phyloP scores from a whole-genome alignment of 1,140 invertebrate genomes.

The Drosophila pseudoobscura region DNA sequence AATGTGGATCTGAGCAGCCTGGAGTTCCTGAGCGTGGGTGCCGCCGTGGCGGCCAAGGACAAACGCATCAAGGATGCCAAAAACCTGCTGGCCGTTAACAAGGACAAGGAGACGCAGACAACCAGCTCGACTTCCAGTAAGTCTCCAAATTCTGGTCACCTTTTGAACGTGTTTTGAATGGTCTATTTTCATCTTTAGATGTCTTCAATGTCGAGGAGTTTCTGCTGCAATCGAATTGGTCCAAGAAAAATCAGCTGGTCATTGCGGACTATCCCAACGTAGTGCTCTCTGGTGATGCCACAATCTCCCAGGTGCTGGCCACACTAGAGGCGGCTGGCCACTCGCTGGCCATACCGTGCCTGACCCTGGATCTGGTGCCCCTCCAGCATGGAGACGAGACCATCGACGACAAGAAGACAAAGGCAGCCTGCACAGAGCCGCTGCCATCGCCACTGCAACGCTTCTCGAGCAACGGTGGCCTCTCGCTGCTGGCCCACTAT shows the following conservation, averaged over 20 bases:
- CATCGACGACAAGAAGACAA: constrained; percentile 46
- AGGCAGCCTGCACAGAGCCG: constrained; percentile 72
- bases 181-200: constrained; percentile 29
- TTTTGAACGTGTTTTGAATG: neutral
- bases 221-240: constrained; percentile 56
- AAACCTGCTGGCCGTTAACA: constrained; percentile 83
- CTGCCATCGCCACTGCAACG: constrained; percentile 87
- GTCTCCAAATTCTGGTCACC: neutral
- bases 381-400: constrained; percentile 44
- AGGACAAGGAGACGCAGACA: constrained; percentile 74
- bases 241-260: constrained; percentile 62
- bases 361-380: constrained; percentile 82
- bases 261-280: constrained; percentile 84
- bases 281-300: constrained; percentile 85
- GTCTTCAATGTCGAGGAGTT: constrained; percentile 75
- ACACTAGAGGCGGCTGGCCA: constrained; percentile 85
- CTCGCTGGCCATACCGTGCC: constrained; percentile 85
- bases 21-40: constrained; percentile 88
- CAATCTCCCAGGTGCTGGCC: constrained; percentile 86
- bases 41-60: constrained; percentile 92
- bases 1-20: constrained; percentile 64
- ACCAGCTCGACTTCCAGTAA: constrained; percentile 55
- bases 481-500: constrained; percentile 93
- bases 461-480: constrained; percentile 93
- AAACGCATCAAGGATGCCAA: constrained; percentile 91